These are phyloP conservation scores for Brachypteracias leptosomus DNA, from an alignment of 2,113 vertebrate genomes.

Conservation along the genomic window DNA sequence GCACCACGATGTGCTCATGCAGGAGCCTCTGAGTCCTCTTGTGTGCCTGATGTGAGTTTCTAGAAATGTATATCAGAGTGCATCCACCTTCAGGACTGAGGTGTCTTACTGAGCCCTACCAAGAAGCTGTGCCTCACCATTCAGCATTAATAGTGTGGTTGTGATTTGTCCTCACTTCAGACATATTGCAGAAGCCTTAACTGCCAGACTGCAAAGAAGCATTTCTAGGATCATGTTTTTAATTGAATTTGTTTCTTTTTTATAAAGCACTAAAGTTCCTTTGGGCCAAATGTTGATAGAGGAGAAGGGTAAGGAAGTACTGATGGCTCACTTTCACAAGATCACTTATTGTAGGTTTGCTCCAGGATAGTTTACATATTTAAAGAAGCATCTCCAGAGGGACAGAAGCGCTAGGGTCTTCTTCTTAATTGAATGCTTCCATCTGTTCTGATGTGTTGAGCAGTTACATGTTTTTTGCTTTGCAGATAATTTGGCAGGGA, in stretches of 20 bases:
- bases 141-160: accelerated
- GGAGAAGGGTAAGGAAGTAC: neutral
- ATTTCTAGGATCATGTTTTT: neutral
- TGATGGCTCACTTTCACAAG: neutral
- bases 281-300: neutral
- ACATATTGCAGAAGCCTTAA: neutral
- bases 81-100: neutral
- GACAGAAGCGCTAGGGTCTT: neutral
- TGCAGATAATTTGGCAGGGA: neutral
- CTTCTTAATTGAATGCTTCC: neutral
- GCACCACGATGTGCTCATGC: accelerated
- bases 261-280: neutral
- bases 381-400: neutral
- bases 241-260: neutral
- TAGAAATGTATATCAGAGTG: neutral
- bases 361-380: neutral
- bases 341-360: neutral
- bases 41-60: neutral
- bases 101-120: neutral
- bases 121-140: neutral
- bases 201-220: neutral
- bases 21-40: neutral
- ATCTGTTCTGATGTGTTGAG: neutral
- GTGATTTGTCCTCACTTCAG: neutral
- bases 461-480: neutral